Evolutionary conservation across 1,140 invertebrate species (phyloP), one percentile per base, ranked within the genome.

Genomic region (Bombus balteatus): DNA sequence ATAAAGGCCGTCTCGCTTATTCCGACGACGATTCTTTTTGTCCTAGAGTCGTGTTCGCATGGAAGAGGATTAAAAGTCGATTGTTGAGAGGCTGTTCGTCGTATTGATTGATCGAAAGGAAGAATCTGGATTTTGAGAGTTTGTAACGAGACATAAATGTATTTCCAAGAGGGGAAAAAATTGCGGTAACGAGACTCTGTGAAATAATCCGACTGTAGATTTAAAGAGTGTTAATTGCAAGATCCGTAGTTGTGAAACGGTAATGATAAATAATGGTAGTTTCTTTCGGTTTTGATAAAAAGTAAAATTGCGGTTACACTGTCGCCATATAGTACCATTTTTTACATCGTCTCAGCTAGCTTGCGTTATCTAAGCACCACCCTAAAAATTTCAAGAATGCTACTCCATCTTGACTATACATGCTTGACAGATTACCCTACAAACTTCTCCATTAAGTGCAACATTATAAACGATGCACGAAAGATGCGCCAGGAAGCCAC

Each of bases 1-100:
- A 91, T 91, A 90, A 89, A 91, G 84, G 87, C 68, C 47, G 71
- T 68, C 81, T 86, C 70, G 71, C 78, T 91, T 88, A 87, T 89
- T 91, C 77, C 85, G 32, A 85, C 82, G 57, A 86, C 83, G 57
- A 85, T 81, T 87, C 74, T 77, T 75, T 90, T 91, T 88, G 73
- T 87, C 80, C 72, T 68, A 70, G 28, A 76, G 37, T 83, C 75
- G 79, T 65, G 47, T 68, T 70, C 85, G 65, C 79, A 74, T 75
- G 71, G 78, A 88, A 53, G 80, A 81, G 66, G 84, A 88, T 91
- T 89, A 88, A 88, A 87, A 82, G 65, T 87, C 87, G 85, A 89
- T 89, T 22, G 70, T 70, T 57, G 13, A 68, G 43, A 53, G 71
- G 28, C 75, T 47, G 71, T 34, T 57, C 34, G n/a, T 66, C 43